Evolutionary conservation across 2,888 invertebrate genomes (phyloP).

Genomic region (Cerceris ruficornis): DNA sequence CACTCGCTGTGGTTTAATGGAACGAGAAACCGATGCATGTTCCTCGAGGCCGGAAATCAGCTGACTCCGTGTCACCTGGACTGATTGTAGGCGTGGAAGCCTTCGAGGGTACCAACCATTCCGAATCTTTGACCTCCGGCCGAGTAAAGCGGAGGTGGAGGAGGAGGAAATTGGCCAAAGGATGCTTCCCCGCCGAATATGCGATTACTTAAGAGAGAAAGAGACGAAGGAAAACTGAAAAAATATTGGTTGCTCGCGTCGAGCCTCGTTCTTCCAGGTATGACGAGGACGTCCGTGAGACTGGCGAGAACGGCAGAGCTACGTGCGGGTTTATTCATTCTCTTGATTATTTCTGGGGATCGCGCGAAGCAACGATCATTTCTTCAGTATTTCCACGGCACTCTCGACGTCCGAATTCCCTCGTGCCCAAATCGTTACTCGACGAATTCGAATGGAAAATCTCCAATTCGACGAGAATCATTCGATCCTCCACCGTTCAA

Average conservation of each 20-base stretch:
- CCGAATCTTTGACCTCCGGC: conserved; percentile 56
- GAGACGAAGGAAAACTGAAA: conserved; percentile 70
- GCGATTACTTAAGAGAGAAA: conserved; percentile 68
- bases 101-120: conserved; percentile 51
- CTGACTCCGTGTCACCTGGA: conserved; percentile 81
- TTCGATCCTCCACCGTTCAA: conserved; percentile 23
- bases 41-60: conserved; percentile 73
- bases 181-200: conserved; percentile 73
- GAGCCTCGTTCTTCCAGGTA: conserved; percentile 77
- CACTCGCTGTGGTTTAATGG: too few species aligned
- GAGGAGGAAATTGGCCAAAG: conserved; percentile 58
- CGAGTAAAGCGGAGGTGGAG: conserved; percentile 29
- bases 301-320: conserved; percentile 74
- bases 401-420: conserved; percentile 11
- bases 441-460: conserved; percentile 36
- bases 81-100: conserved; percentile 78
- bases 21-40: conserved; percentile 7
- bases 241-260: conserved; percentile 79
- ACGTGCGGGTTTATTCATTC: conserved; percentile 66
- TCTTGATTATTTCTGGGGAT: conserved; percentile 65
- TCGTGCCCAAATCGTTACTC: conserved; percentile 19
- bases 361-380: conserved; percentile 79
- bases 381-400: conserved; percentile 73
- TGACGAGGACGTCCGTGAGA: conserved; percentile 71
- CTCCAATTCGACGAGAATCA: conserved; percentile 43